A percentile compares a stretch with the other conserved stretches of the same genome.
Evolutionary conservation across 23 tunicate genomes (phyloP).

Genomic region (Pegea sp.): DNA sequence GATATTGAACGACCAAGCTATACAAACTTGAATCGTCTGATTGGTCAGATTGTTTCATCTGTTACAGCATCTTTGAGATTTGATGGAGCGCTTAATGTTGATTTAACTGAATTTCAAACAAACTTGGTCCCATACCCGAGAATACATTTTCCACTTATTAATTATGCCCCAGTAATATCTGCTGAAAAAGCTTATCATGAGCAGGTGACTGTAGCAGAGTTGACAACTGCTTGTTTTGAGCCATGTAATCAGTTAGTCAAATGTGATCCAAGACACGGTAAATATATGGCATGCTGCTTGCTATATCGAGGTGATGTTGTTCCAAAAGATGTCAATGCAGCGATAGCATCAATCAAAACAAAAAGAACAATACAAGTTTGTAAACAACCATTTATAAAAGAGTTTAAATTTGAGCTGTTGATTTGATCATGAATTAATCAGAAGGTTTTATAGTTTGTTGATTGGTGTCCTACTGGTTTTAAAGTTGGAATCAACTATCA

Average conservation of each 20-base stretch:
- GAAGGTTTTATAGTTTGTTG: too few species aligned
- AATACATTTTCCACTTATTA: conserved; percentile 73
- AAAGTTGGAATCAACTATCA: too few species aligned
- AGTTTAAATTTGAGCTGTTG: too few species aligned
- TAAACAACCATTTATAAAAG: too few species aligned
- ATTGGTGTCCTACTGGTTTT: too few species aligned
- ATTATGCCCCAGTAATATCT: conserved; percentile 74
- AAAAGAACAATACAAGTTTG: conserved; percentile 80
- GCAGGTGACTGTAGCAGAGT: conserved; percentile 66
- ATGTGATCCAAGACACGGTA: conserved; percentile 90
- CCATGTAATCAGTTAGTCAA: conserved; percentile 88
- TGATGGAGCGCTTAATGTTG: conserved; percentile 81
- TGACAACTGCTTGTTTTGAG: conserved; percentile 80
- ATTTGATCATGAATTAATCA: too few species aligned
- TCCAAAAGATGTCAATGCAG: conserved; percentile 90
- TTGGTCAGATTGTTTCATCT: conserved; percentile 77
- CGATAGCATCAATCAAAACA: conserved; percentile 79
- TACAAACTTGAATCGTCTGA: conserved; percentile 62
- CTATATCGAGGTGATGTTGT: conserved; percentile 84
- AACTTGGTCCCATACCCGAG: conserved; percentile 93
- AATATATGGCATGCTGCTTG: conserved; percentile 94
- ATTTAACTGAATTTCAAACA: conserved; percentile 86
- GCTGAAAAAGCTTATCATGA: too few species aligned
- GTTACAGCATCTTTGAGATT: conserved; percentile 85
- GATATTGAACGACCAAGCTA: conserved; percentile 67